Conservation (phyloP, 2,797 vertebrate genomes). For the Acanthurus tractus region DNA sequence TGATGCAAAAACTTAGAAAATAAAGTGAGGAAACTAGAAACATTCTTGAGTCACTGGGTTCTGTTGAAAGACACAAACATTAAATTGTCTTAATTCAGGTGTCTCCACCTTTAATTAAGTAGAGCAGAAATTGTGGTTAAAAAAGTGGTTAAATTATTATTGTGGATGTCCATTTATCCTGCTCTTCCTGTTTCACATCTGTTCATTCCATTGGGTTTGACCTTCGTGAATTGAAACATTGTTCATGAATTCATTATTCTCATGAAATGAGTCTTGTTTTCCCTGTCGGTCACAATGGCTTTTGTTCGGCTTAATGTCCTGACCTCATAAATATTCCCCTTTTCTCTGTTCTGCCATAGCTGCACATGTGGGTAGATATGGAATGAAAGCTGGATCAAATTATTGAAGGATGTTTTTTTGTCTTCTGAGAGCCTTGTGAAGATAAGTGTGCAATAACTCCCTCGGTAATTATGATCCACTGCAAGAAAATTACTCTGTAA, state of each 20-base stretch:
- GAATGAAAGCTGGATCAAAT: background rate
- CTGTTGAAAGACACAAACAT: constrained; percentile 11
- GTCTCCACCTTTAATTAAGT: background rate
- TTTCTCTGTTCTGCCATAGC: constrained; percentile 23
- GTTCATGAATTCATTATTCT: constrained; percentile 58
- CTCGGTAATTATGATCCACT: constrained; percentile 13
- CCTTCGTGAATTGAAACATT: constrained; percentile 67
- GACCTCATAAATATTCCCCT: constrained; percentile 51
- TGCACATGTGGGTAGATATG: constrained; percentile 28
- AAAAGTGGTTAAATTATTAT: constrained; percentile 12
- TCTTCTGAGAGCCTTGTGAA: background rate
- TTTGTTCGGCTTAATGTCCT: constrained; percentile 61
- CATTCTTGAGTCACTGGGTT: background rate
- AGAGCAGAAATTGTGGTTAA: no score
- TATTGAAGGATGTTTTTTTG: constrained; percentile 18
- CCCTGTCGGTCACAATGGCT: constrained; percentile 62
- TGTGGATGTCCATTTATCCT: constrained; percentile 21
- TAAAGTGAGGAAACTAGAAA: background rate
- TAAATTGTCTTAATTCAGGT: background rate
- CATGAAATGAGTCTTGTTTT: constrained; percentile 54
- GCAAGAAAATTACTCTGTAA: constrained; percentile 18
- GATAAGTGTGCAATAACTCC: constrained; percentile 17
- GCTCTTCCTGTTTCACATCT: constrained; percentile 50
- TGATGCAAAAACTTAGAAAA: background rate
- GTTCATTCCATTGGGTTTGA: constrained; percentile 47